These are phyloP conservation scores for Drosophila robusta DNA, from an alignment of 2,888 invertebrate species.

Conservation along the genomic window DNA sequence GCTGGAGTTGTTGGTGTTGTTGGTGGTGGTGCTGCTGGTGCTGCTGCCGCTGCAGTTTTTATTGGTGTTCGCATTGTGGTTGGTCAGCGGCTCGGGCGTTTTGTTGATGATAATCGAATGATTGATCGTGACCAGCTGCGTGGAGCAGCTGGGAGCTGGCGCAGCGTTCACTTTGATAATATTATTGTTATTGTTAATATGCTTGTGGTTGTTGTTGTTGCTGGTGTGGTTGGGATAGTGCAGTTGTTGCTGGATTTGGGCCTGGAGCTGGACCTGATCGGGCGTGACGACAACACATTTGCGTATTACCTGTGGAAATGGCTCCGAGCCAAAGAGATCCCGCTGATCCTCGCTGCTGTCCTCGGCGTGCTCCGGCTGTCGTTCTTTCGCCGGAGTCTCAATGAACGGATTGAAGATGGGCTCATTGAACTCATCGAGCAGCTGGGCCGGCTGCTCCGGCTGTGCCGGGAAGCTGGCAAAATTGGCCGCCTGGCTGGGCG, in stretches of 20 bases:
- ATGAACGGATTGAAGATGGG: conserved; percentile 84
- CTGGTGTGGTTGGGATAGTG: conserved; percentile 49
- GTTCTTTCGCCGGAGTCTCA: conserved; percentile 30
- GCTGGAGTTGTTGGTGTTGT: too few relatives aligned
- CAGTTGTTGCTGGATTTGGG: conserved; percentile 24
- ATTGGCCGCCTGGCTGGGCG: conserved; percentile 50
- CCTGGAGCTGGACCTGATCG: conserved; percentile 36
- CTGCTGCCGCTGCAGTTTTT: conserved; percentile 10
- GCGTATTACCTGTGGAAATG: conserved; percentile 84
- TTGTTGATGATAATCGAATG: conserved; percentile 85
- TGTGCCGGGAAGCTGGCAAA: conserved; percentile 59
- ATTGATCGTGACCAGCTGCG: conserved; percentile 79
- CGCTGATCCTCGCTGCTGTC: conserved; percentile 62
- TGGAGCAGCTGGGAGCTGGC: conserved; percentile 42
- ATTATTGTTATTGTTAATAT: conserved; percentile 34
- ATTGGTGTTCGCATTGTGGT: conserved; percentile 18
- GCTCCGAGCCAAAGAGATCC: conserved; percentile 85
- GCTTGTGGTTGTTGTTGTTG: conserved; percentile 36
- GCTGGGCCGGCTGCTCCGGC: conserved; percentile 4
- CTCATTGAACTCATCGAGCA: conserved; percentile 84
- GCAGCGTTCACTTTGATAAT: conserved; percentile 48
- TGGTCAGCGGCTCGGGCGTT: conserved; percentile 79
- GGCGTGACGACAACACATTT: conserved; percentile 74
- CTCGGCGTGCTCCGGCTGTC: conserved; percentile 41
- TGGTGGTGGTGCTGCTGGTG: conserved; percentile 10